A percentile compares a stretch with the other conserved stretches of the same genome.
Conservation (phyloP, 2,113 vertebrate species). For the Aleadryas rufinucha region DNA sequence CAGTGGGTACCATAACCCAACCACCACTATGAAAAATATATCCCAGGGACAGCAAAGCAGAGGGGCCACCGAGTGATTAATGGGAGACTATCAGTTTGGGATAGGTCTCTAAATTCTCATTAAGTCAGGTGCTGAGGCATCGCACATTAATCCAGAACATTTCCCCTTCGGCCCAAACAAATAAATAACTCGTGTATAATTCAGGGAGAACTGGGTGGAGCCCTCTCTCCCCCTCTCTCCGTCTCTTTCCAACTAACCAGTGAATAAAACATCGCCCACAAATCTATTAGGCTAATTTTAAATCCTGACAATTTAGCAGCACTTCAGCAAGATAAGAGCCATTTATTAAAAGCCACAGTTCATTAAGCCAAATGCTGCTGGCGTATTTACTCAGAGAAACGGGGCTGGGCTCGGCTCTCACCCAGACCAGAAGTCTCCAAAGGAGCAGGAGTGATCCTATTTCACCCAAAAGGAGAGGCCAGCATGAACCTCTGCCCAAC, state of each 20-base stretch:
- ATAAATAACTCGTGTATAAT: slow-evolving; percentile 76
- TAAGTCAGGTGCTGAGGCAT: slow-evolving; percentile 72
- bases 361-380: slow-evolving; percentile 77
- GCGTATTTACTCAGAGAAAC: slow-evolving; percentile 71
- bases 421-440: neutral
- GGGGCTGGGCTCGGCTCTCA: neutral
- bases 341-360: slow-evolving; percentile 83
- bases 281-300: slow-evolving; percentile 82
- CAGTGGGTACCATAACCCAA: neutral
- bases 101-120: slow-evolving; percentile 74
- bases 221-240: neutral
- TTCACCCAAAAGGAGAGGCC: neutral
- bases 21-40: neutral
- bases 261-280: slow-evolving; percentile 74
- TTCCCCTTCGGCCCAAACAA: slow-evolving; percentile 76
- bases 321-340: slow-evolving; percentile 76
- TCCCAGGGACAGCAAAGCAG: neutral
- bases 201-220: slow-evolving; percentile 64
- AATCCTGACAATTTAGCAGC: slow-evolving; percentile 80
- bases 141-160: slow-evolving; percentile 75
- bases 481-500: fast-evolving
- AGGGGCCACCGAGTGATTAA: slow-evolving; percentile 66
- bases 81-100: slow-evolving; percentile 64
- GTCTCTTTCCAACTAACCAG: slow-evolving; percentile 62
- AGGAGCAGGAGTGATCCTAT: neutral